These are phyloP conservation scores for Hydrophis major DNA, from an alignment of 2,797 vertebrate genomes.

Conservation along the genomic window DNA sequence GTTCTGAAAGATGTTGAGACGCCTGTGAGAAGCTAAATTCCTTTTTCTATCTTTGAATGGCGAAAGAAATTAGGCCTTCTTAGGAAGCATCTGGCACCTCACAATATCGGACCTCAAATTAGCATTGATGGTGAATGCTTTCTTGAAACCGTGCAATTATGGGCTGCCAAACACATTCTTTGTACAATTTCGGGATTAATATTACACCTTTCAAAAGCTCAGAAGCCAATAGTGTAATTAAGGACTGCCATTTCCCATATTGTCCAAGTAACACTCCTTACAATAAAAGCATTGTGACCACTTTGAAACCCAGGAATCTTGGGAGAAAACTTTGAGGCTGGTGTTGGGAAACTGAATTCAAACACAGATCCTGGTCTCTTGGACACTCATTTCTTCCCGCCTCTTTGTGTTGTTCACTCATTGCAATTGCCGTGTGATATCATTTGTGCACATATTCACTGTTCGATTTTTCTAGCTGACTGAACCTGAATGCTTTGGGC, in stretches of 20 bases:
- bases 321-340: constrained; percentile 72
- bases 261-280: constrained; percentile 66
- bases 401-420: constrained; percentile 73
- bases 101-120: constrained; percentile 47
- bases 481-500: constrained; percentile 78
- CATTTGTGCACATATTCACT: constrained; percentile 75
- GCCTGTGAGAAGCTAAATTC: constrained; percentile 14
- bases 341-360: constrained; percentile 75
- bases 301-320: constrained; percentile 74
- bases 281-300: constrained; percentile 68
- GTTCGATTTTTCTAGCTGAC: constrained; percentile 81
- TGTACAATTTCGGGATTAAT: constrained; percentile 68
- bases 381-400: constrained; percentile 75
- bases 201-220: constrained; percentile 63
- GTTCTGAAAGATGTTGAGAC: constrained; percentile 2
- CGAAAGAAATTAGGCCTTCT: constrained; percentile 3
- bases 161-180: constrained; percentile 61
- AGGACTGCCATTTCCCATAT: constrained; percentile 56
- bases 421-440: constrained; percentile 67
- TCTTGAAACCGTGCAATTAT: constrained; percentile 63
- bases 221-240: constrained; percentile 72
- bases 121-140: constrained; percentile 56
- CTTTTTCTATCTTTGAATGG: constrained; percentile 11
- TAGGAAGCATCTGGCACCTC: constrained; percentile 28
- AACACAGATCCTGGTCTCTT: constrained; percentile 64